Base-by-base conservation (phyloP, 2,113 vertebrate species). In the Fregetta grallaria region DNA sequence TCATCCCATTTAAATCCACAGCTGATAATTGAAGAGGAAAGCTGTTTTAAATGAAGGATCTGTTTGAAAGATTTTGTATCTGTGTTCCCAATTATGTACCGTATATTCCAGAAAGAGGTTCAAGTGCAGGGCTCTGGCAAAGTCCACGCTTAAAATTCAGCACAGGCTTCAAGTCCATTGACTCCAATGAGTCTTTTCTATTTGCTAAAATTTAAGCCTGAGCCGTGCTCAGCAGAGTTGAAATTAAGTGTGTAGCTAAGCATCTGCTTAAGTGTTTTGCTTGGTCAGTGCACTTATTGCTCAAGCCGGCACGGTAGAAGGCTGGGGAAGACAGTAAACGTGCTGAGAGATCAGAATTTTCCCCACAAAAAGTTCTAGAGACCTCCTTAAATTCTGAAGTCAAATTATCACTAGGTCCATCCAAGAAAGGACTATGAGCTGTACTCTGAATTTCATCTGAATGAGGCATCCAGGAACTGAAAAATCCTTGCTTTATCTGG, bases 31-130 rank as follows among this genome's bases (percentile, higher is more conserved):
- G 95, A 58, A 70, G 55, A 85, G 91, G 40, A 94, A 95, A 96
- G 94, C 95, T 95, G 80, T 50, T 95, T 97, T 87, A 95, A 96
- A 95, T 95, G 95, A 95, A 94, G 91, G 70, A 66, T 55, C 77
- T 82, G 44, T n/a, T 76, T 40, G 92, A 76, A 94, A 82, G 66
- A 53, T 66, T 85, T 65, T 71, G 22, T 75, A 94, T 49, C 77
- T 79, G 23, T 80, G 66, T 85, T 93, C 89, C 78, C 42, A 85
- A 5, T 82, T 47, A 79, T 7, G 27, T 50, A 49, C 70, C 55
- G 59, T 9, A 12, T 88, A 56, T 75, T 89, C 86, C 83, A 96
- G 88, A 87, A 67, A 81, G n/a, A 90, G 84, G 88, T 91, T 95
- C 83, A 94, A 91, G 66, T 52, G 53, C 66, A 91, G 45, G 66